Base-by-base conservation (phyloP, 2,888 invertebrate species). In the Macrosoma leucophasiata region DNA sequence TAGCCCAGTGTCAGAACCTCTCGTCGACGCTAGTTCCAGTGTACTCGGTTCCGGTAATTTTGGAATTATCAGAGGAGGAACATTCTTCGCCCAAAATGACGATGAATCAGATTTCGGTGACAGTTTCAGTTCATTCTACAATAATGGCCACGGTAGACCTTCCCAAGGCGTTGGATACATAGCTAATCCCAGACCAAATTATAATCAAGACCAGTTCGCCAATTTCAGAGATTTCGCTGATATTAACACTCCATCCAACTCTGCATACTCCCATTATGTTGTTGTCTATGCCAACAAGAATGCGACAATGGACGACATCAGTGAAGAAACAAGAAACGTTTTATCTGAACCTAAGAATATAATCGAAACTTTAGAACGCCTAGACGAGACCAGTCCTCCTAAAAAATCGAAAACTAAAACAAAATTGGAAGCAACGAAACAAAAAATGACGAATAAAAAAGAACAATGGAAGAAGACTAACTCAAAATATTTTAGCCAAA, bases 141-240 rank as follows among this genome's bases (percentile, higher is more conserved):
- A 89, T 39, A 91, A 90, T 54, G 90, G 91, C 0, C 91, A 93
- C 33, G 91, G 91, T 9, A 86, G 92, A 26, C 90, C 92, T 0
- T 87, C 89, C 0, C 77, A 73, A 30, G 88, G 88, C 44, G 78
- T 86, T 14, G 79, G 84, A 13, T 86, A 88, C 46, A 86, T 88
- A 18, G 86, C 88, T 1, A 93, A 93, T 55, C 91, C 92, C 0
- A 87, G 90, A 56, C 90, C 90, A 3, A 91, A 91, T 29, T 90
- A 91, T 48, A 89, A 91, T 13, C 89, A 91, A 36, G 94, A 95
- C 55, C 95, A 95, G 58, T 95, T 95, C 58, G 93, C 94, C 3
- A 94, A 95, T 62, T 95, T 95, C 77, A 87, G 93, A 54, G 95
- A 95, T 63, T 95, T 95, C 58, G 95, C 95, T 1, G 95, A 95